Base-by-base conservation (phyloP, 2,888 invertebrate species). In the Diarsia dahlii region DNA sequence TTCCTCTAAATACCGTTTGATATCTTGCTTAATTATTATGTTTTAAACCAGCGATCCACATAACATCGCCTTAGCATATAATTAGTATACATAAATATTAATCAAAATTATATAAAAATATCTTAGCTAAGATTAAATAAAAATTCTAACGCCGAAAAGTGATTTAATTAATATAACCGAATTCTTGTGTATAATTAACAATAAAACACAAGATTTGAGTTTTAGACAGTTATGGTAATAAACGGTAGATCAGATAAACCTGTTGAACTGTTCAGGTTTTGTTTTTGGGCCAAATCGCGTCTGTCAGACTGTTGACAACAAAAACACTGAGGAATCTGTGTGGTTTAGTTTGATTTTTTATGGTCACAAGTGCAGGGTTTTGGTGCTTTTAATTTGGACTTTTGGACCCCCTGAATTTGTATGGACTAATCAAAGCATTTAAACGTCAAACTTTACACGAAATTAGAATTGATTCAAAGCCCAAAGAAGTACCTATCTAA, bases 191-290 rank as follows among this genome's bases (percentile, higher is more conserved):
- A 66, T 77, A 73, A 87, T 83, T 78, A 80, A 76, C 67, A 68
- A 83, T 81, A 76, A 82, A 80, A 85, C 78, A 80, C 80, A 77
- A 76, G 75, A 78, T 80, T 77, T 67, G 62, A 71, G 67, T 69
- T 69, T 73, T 65, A 28, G 67, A 83, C 83, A 81, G 88, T 85
- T 87, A 83, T 78, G 67, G 81, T 71, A 70, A 81, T 85, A 80
- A 81, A 81, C 56, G 45, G 54, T 56, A 76, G 74, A 78, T 81
- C 73, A 64, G 66, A 62, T 46, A 80, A 88, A 88, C 89, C 82
- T 73, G 84, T 83, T 77, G 67, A 58, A 71, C 70, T 76, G 67
- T 73, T 67, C 71, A 68, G 58, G 15, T 76, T 80, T 64, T 67
- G 46, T 69, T 80, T 81, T 75, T 70, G 73, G 77, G 80, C 52